phyloP scores from a whole-genome alignment of 2,888 invertebrate genomes.

The Diogma glabrata region DNA sequence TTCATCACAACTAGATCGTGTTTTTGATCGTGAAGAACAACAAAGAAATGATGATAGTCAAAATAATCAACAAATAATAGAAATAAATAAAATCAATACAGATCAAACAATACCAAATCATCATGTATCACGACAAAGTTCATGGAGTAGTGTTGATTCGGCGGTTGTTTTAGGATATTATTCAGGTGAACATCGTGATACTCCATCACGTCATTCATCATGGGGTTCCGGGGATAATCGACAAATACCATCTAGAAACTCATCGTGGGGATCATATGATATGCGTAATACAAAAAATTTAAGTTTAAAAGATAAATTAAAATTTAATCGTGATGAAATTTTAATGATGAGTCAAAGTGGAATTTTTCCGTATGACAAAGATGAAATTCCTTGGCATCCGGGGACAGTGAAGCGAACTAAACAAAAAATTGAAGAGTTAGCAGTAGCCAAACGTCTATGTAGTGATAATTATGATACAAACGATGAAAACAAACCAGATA shows the following conservation, averaged over 20 bases:
- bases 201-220: slow-evolving; percentile 63
- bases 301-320: neutral
- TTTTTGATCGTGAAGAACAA: slow-evolving; percentile 54
- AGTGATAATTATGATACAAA: slow-evolving; percentile 25
- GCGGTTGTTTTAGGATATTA: slow-evolving; percentile 50
- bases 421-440: slow-evolving; percentile 51
- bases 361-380: slow-evolving; percentile 44
- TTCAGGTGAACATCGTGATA: slow-evolving; percentile 39
- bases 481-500: slow-evolving; percentile 15
- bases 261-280: slow-evolving; percentile 63
- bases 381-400: slow-evolving; percentile 52
- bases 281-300: slow-evolving; percentile 31
- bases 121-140: slow-evolving; percentile 52
- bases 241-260: slow-evolving; percentile 51
- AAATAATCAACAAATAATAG: slow-evolving; percentile 16
- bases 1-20: slow-evolving; percentile 56
- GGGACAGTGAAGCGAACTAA: slow-evolving; percentile 61
- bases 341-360: slow-evolving; percentile 30
- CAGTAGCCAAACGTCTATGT: slow-evolving; percentile 30
- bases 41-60: slow-evolving; percentile 19
- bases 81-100: slow-evolving; percentile 5
- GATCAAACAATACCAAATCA: slow-evolving; percentile 20
- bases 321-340: slow-evolving; percentile 6
- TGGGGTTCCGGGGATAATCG: slow-evolving; percentile 70
- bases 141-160: slow-evolving; percentile 68